Evolutionary conservation across 2,113 vertebrate genomes (phyloP).

Genomic region (Grus americana): DNA sequence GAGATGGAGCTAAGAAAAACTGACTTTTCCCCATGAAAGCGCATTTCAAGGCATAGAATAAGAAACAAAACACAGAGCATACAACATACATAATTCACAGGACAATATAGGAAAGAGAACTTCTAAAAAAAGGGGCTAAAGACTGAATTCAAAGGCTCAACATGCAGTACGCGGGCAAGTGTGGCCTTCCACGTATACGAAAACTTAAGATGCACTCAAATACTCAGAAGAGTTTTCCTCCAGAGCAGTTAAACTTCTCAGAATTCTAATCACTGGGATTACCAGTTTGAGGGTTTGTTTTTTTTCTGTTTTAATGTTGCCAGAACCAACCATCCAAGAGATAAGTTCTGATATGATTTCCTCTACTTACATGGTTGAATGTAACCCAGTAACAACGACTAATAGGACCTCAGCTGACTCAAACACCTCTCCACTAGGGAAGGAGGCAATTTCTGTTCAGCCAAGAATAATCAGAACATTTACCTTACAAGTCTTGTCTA

Average conservation of each 20-base stretch:
- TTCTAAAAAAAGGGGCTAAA: neutral
- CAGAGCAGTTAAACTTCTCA: neutral
- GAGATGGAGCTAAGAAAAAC: neutral
- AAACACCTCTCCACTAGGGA: neutral
- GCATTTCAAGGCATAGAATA: neutral
- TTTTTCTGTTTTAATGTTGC: neutral
- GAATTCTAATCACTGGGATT: neutral
- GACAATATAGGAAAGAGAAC: neutral
- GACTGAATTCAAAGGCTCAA: neutral
- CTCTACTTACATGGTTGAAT: neutral
- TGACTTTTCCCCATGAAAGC: neutral
- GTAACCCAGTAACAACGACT: rapidly evolving
- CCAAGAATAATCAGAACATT: neutral
- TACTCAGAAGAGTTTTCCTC: neutral
- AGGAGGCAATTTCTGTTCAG: neutral
- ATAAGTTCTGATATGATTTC: neutral
- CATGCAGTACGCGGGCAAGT: neutral
- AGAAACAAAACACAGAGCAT: neutral
- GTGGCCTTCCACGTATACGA: rapidly evolving
- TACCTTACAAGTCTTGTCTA: neutral
- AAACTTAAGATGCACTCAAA: neutral
- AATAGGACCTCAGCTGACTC: neutral
- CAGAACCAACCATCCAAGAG: neutral
- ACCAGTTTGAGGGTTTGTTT: neutral
- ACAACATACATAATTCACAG: neutral